Evolutionary conservation across 2,113 vertebrate species (phyloP).

Genomic region (Laticauda laticaudata): DNA sequence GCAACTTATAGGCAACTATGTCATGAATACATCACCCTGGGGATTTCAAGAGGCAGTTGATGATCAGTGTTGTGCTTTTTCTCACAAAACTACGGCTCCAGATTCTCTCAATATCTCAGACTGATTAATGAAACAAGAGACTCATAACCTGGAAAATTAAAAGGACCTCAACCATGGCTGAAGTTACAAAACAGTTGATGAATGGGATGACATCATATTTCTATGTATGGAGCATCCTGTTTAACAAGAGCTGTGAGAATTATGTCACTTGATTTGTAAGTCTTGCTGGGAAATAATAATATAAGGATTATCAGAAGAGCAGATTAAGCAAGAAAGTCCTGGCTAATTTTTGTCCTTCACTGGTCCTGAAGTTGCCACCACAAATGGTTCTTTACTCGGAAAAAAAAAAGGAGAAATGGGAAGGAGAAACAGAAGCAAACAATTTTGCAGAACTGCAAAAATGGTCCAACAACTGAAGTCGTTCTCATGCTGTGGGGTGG

Average conservation of each 20-base stretch:
- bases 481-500: not conserved
- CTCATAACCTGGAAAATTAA: not conserved
- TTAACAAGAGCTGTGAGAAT: not conserved
- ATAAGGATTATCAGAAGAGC: not conserved
- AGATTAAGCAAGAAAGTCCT: not conserved
- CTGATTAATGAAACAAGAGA: conserved; percentile 13
- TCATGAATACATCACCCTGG: not conserved
- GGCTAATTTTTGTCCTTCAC: not conserved
- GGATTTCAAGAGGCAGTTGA: conserved; percentile 1
- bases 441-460: not conserved
- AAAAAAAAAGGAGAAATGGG: not conserved
- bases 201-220: not conserved
- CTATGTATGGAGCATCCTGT: not conserved
- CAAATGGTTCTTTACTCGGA: not conserved
- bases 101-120: not conserved
- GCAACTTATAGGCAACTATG: not conserved
- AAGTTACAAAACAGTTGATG: not conserved
- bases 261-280: not conserved
- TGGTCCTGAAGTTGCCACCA: not conserved
- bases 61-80: not conserved
- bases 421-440: not conserved
- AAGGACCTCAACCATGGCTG: not conserved
- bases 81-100: not conserved
- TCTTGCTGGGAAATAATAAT: not conserved
- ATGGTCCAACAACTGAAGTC: not conserved